These are phyloP conservation scores for Heliothis peltigera DNA, from an alignment of 2,888 invertebrate genomes.

Conservation along the genomic window DNA sequence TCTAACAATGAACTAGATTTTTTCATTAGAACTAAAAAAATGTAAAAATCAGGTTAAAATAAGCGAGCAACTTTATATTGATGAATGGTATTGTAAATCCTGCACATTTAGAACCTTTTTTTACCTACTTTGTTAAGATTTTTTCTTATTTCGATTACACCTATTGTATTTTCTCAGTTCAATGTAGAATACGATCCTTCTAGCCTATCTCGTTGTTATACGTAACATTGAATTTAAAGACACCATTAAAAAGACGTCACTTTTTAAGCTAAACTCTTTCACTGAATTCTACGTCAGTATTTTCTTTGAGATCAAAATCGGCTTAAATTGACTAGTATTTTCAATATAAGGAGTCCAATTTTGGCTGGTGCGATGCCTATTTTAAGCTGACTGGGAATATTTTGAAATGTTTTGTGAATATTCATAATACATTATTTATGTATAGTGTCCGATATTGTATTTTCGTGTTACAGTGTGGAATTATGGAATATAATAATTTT, in stretches of 20 bases:
- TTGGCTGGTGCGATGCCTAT: constrained; percentile 9
- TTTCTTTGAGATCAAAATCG: constrained; percentile 35
- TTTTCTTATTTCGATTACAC: too few species aligned
- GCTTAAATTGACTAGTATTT: constrained; percentile 40
- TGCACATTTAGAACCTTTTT: background rate
- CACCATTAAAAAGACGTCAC: constrained; percentile 54
- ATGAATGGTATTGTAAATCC: too few species aligned
- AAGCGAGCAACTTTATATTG: too few species aligned
- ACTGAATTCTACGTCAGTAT: constrained; percentile 46
- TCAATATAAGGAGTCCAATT: constrained; percentile 30
- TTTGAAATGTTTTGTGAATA: constrained; percentile 12
- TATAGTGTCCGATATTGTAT: background rate
- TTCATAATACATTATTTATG: constrained; percentile 2
- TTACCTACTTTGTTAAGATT: too few species aligned
- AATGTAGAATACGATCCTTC: background rate
- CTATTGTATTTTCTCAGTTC: background rate
- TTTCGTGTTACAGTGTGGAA: background rate
- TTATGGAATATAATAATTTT: background rate
- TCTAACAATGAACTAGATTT: background rate
- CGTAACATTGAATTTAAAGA: constrained; percentile 33
- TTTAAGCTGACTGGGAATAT: constrained; percentile 33
- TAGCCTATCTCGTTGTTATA: constrained; percentile 20
- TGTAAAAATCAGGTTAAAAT: too few species aligned
- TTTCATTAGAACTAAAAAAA: too few species aligned
- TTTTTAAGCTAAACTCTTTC: constrained; percentile 53